These are phyloP conservation scores for Eristalis tenax DNA, from an alignment of 2,888 invertebrate genomes.

Conservation along the genomic window DNA sequence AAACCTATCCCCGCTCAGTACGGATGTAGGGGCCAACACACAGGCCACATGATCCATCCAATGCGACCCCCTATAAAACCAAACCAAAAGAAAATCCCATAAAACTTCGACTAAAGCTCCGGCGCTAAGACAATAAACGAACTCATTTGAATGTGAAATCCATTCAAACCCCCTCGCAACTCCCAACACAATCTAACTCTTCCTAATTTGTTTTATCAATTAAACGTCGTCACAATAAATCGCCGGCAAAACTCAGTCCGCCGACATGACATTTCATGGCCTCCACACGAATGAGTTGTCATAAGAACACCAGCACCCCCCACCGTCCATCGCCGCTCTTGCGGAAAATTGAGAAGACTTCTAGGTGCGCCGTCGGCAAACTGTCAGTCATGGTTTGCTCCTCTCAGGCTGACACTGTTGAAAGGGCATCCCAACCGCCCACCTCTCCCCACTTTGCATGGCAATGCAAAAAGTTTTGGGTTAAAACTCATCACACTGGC, in stretches of 20 bases:
- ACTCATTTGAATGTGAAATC: background rate
- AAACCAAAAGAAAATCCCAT: background rate
- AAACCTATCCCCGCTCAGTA: background rate
- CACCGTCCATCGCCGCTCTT: constrained; percentile 10
- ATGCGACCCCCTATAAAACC: no score
- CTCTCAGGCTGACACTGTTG: constrained; percentile 26
- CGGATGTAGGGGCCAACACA: background rate
- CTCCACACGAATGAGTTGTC: constrained; percentile 5
- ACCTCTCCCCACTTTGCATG: constrained; percentile 7
- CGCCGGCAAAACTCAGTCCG: constrained; percentile 38
- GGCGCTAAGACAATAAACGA: background rate
- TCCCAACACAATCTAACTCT: background rate
- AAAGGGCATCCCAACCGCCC: background rate
- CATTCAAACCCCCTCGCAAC: background rate
- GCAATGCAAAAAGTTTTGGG: constrained; percentile 44
- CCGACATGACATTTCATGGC: constrained; percentile 31
- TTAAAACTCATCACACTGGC: constrained; percentile 52
- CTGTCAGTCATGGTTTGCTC: constrained; percentile 62
- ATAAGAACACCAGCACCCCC: constrained; percentile 9
- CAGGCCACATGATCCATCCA: background rate
- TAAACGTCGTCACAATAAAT: constrained; percentile 58
- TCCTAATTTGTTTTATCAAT: constrained; percentile 55
- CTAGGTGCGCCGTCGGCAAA: constrained; percentile 28
- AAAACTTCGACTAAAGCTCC: background rate
- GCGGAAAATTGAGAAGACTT: constrained; percentile 59